Base-by-base conservation (phyloP, 2,797 vertebrate species). In the Periophthalmus magnuspinnatus region DNA sequence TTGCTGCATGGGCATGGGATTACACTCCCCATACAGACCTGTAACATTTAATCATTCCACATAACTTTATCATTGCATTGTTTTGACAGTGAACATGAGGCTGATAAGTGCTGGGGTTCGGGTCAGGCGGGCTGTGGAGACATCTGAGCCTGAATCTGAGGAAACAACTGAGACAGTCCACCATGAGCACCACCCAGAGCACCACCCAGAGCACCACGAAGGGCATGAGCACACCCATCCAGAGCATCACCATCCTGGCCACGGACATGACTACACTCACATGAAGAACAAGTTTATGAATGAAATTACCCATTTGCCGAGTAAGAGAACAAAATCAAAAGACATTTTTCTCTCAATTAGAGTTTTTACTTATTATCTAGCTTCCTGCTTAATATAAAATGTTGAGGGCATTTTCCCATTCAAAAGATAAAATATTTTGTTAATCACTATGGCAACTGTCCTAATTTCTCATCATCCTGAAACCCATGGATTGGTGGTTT, bases 281-380 rank as follows among this genome's bases (percentile, higher is more conserved):
- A 94, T 95, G 90, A 95, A 94, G 86, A 90, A 93, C 72, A 96
- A 96, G 84, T 95, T 96, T 85, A 93, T 94, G 93, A 95, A 94
- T 72, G 93, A 95, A 75, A 80, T 95, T 21, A 83, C 71, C 66
- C 93, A 91, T 60, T 84, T 94, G 71, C 86, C 92, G 74, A 87
- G 95, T 96, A 84, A 92, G 94, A 13, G 17, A 8, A 16, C 21
- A 48, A 17, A n/a, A 9, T 32, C 16, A 64, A 13, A 48, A 48
- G 3, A 48, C 41, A 22, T 17, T 33, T 28, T 57, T 17, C 8
- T 14, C 3, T 6, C 50, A 21, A 54, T n/a, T 41, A 10, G 9
- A 11, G 36, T 38, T 41, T 41, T 41, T 45, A 45, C 41, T 45
- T 45, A 45, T 45, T 45, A 45, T 45, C 41, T 41, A 41, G 10